Conservation (phyloP, 1,140 invertebrate species). For the Trachelipus rathkii region DNA sequence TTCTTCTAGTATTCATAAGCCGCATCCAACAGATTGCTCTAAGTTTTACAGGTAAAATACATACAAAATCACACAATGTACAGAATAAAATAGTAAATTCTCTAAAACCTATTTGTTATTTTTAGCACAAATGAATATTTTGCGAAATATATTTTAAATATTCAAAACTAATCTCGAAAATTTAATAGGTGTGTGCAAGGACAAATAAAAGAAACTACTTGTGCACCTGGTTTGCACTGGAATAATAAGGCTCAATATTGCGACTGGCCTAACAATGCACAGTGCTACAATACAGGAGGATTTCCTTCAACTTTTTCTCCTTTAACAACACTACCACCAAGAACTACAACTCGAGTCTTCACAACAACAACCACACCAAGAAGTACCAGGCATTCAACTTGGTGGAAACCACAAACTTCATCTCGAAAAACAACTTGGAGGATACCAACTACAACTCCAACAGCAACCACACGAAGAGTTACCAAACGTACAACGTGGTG, state of each 20-base stretch:
- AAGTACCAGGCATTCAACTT: conserved; percentile 1
- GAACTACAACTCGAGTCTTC: conserved; percentile 56
- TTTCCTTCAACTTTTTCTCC: no score
- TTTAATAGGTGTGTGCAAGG: conserved; percentile 9
- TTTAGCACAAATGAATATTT: no score
- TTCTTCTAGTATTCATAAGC: no score
- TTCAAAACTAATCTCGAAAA: no score
- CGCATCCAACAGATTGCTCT: no score
- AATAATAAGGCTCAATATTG: conserved; percentile 49
- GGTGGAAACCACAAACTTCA: conserved; percentile 27
- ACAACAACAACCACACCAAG: conserved; percentile 49
- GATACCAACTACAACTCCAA: conserved; percentile 17
- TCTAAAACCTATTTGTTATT: no score
- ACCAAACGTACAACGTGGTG: conserved; percentile 21
- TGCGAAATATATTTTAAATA: no score
- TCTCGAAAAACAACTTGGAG: conserved; percentile 29
- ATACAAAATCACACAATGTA: no score
- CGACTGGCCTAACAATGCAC: conserved; percentile 46
- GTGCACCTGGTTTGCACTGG: conserved; percentile 23
- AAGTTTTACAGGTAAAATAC: no score
- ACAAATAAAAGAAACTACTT: neutral
- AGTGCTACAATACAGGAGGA: conserved; percentile 22
- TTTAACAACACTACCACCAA: neutral
- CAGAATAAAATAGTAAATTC: no score
- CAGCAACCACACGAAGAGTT: conserved; percentile 24